Evolutionary conservation across 1,140 invertebrate species (phyloP), one percentile per base, ranked within the genome.

Genomic region (Bombus haemorrhoidalis): DNA sequence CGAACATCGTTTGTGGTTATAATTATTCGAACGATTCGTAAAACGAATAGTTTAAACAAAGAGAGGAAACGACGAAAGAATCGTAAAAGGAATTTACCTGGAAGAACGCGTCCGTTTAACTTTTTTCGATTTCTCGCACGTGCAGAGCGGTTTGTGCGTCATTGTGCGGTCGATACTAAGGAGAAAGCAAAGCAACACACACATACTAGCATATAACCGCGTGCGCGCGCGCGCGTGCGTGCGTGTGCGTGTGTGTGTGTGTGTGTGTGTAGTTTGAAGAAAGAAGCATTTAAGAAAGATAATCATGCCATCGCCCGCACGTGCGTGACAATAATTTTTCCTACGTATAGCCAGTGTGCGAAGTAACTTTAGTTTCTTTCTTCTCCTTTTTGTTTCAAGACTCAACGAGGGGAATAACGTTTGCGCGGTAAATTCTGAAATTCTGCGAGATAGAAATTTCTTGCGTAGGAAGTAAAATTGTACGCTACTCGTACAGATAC

Each of bases 111-210:
- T 81, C 47, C 66, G 71, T 77, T 76, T 53, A 41, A 66, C 41
- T 80, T 75, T 41, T 75, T 32, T 77, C 74, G 79, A 32, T 86
- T 83, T 89, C 72, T 47, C 88, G 81, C 80, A 75, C 80, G 87
- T 41, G 79, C 62, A 41, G 43, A 34, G 37, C 84, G 77, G 28
- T 72, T 39, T 1, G 6, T 41, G 32, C 68, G 3, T 13, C 62
- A 25, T 37, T n/a, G 34, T 6, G 28, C 25, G 41, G 75, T 37
- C 74, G 81, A 75, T 47, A 41, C 59, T 43, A 59, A n/a, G 34
- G 15, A 13, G 22, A 34, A 66, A 39, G 28, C 28, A 22, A 18
- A 62, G 5, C 15, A 5, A 62, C 37, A 34, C 22, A 28, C 25
- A 2, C 2, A 18, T 25, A 32, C 28, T 53, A 10, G 32, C 47